phyloP scores from a whole-genome alignment of 2,888 invertebrate genomes.

The Therioaphis trifolii region DNA sequence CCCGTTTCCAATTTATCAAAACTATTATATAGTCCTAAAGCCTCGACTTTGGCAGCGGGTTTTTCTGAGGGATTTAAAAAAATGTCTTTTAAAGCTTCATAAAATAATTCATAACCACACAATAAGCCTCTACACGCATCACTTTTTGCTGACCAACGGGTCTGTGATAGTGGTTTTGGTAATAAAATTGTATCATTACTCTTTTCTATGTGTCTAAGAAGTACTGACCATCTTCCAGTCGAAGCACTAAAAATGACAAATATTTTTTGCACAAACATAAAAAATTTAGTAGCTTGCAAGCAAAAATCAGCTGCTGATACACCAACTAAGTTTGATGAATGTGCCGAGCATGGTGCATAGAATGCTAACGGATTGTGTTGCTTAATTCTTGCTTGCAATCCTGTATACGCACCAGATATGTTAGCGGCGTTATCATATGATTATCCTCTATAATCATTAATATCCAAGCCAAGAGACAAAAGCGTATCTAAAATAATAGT shows the following conservation, averaged over 20 bases:
- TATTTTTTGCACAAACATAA: slow-evolving; percentile 41
- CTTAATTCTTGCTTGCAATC: slow-evolving; percentile 64
- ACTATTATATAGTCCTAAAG: slow-evolving; percentile 20
- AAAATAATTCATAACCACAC: slow-evolving; percentile 33
- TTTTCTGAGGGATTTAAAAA: slow-evolving; percentile 23
- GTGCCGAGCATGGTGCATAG: slow-evolving; percentile 45
- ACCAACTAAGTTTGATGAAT: slow-evolving; percentile 57
- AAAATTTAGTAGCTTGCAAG: slow-evolving; percentile 34
- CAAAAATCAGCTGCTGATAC: slow-evolving; percentile 43
- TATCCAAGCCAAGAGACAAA: slow-evolving; percentile 29
- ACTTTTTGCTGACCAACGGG: slow-evolving; percentile 36
- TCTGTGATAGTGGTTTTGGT: slow-evolving; percentile 38
- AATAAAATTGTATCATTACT: slow-evolving; percentile 27
- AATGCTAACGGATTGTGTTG: slow-evolving; percentile 64
- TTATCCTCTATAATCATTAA: slow-evolving; percentile 63
- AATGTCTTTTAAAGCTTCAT: slow-evolving; percentile 39
- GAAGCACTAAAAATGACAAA: slow-evolving; percentile 38
- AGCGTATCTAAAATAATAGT: slow-evolving; percentile 25
- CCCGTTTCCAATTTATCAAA: slow-evolving; percentile 30
- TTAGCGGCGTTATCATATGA: slow-evolving; percentile 65
- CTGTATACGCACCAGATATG: slow-evolving; percentile 65
- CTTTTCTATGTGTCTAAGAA: not conserved
- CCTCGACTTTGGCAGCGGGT: slow-evolving; percentile 27
- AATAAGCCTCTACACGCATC: slow-evolving; percentile 33
- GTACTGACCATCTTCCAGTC: slow-evolving; percentile 31